Conservation (phyloP, 1,140 invertebrate genomes). For the Probaryconus sp. region DNA sequence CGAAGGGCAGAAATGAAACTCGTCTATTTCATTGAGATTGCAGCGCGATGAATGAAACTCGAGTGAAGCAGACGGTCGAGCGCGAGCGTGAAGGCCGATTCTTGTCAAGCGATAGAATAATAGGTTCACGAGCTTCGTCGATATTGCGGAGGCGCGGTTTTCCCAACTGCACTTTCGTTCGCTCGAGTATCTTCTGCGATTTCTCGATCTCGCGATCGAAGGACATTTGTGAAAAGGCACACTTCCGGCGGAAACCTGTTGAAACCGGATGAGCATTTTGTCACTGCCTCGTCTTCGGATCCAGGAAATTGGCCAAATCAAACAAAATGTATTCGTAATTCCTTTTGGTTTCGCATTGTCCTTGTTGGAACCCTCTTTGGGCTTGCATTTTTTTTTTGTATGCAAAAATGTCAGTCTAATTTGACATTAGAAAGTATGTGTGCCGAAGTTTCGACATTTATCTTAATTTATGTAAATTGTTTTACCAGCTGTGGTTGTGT, state of each 20-base stretch:
- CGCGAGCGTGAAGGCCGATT: conserved; percentile 54
- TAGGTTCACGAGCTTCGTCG: conserved; percentile 35
- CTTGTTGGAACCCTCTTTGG: too few species aligned
- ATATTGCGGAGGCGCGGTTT: conserved; percentile 30
- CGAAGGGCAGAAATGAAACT: conserved; percentile 15
- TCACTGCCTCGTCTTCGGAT: conserved; percentile 31
- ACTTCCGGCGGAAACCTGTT: conserved; percentile 51
- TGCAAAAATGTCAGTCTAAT: too few species aligned
- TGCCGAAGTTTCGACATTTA: too few species aligned
- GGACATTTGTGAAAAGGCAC: conserved; percentile 50
- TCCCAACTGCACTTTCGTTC: conserved; percentile 47
- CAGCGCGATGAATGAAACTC: conserved; percentile 46
- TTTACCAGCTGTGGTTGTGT: too few species aligned
- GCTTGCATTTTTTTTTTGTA: conserved; percentile 1
- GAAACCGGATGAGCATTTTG: conserved; percentile 54
- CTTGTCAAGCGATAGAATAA: conserved; percentile 40
- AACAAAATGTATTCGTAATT: background rate
- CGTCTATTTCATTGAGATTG: conserved; percentile 44
- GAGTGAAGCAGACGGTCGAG: conserved; percentile 6
- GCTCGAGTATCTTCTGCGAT: conserved; percentile 41
- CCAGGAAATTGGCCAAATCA: conserved; percentile 45
- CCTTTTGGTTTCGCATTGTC: too few species aligned
- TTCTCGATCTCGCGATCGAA: conserved; percentile 47
- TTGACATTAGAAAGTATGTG: too few species aligned
- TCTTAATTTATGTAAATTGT: too few species aligned